Base-by-base conservation (phyloP, 2,888 invertebrate species). In the Notodonta dromedarius region DNA sequence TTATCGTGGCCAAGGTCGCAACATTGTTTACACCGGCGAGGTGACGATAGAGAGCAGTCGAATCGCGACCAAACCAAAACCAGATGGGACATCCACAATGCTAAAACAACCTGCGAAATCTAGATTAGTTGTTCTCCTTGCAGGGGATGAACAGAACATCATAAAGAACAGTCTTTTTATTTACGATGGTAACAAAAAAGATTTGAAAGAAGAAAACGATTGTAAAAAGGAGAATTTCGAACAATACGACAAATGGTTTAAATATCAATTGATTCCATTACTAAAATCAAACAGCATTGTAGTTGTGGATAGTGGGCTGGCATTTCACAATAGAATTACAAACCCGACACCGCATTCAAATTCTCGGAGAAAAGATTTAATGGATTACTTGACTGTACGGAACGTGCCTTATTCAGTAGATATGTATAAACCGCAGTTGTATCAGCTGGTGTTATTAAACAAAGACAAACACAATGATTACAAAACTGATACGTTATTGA, bases 21-120 rank as follows among this genome's bases (percentile, higher is more conserved):
- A 74, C 53, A 69, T 80, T 67, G 76, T 80, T 60, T 79, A 77
- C 65, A 74, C 75, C 50, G 77, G 77, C 40, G 79, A 80, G 56
- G 60, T 73, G 58, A 64, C 71, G 12, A 70, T 80, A 11, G 80
- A 80, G 51, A 75, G 72, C 57, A 77, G 71, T 57, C 71, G 78
- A 0, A 70, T 74, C n/a, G 73, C 75, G n/a, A 73, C 79, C 1
- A 78, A 76, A 59, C 76, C 74, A 1, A 77, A 74, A 24, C 72
- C 76, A 42, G 77, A 78, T 60, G 78, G 77, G 2, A 76, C 73
- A 40, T 76, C 75, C 2, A 77, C 76, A 9, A 62, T 74, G n/a
- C 68, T 78, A 13, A 79, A 79, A 66, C 77, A 77, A 60, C 80
- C 80, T 4, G 79, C 80, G 4, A 77, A 77, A 59, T 70, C 73